Percentiles rank a stretch among this genome's conserved stretches.
Evolutionary conservation across 2,113 vertebrate species (phyloP).

Genomic region (Hiodon tergisus): DNA sequence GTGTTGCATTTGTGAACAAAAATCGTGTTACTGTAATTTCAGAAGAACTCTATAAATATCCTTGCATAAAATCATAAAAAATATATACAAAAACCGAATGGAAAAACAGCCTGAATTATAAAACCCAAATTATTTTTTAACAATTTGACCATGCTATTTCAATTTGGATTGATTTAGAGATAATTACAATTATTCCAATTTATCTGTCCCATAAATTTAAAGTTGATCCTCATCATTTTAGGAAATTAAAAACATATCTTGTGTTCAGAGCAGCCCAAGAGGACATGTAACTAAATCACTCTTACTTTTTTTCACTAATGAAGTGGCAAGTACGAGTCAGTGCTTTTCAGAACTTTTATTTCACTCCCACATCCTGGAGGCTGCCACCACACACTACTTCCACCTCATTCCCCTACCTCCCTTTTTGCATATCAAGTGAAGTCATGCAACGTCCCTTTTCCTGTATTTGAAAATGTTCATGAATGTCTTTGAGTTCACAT

Average conservation of each 20-base stretch:
- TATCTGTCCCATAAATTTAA: constrained; percentile 57
- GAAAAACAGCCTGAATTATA: background rate
- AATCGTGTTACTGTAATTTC: no score
- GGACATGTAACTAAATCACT: constrained; percentile 62
- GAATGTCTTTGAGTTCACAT: constrained; percentile 22
- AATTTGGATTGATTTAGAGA: constrained; percentile 34
- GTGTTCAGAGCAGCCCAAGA: constrained; percentile 48
- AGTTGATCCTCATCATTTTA: constrained; percentile 58
- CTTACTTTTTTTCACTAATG: constrained; percentile 41
- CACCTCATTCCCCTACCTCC: constrained; percentile 18
- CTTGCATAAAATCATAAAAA: background rate
- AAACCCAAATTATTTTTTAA: background rate
- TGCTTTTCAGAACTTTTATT: constrained; percentile 51
- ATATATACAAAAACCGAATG: background rate
- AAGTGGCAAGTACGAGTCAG: constrained; percentile 62
- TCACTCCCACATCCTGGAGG: constrained; percentile 41
- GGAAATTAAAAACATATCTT: constrained; percentile 59
- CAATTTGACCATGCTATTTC: constrained; percentile 15
- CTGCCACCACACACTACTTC: constrained; percentile 30
- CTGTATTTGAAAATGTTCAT: constrained; percentile 31
- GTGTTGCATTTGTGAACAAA: background rate
- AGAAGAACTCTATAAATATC: background rate
- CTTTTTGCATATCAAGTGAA: constrained; percentile 30
- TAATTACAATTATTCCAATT: constrained; percentile 57
- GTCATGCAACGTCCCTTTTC: constrained; percentile 37